Conservation (phyloP, 2,888 invertebrate species). For the Plebejus argus region DNA sequence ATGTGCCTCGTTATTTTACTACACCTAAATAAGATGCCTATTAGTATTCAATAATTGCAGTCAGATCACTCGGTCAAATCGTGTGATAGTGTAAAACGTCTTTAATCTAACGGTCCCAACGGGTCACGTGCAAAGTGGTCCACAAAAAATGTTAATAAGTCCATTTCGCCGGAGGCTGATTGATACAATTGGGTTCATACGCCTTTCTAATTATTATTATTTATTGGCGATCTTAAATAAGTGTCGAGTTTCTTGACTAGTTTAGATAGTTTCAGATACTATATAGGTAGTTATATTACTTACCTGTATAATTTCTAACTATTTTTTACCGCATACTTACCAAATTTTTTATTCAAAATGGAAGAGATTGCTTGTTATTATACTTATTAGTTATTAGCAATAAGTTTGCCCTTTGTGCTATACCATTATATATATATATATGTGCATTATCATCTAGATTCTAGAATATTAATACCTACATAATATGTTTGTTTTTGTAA, state of each 20-base stretch:
- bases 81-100: neutral
- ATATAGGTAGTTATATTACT: neutral
- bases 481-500: too few relatives aligned
- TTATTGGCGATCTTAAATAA: neutral
- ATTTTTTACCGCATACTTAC: too few relatives aligned
- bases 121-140: conserved; percentile 8
- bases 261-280: neutral
- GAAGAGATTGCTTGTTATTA: too few relatives aligned
- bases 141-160: conserved; percentile 16
- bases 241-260: neutral
- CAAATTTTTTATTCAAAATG: too few relatives aligned
- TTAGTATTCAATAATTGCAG: conserved; percentile 7
- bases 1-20: too few relatives aligned
- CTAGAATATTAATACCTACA: too few relatives aligned
- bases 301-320: too few relatives aligned
- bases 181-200: conserved; percentile 1
- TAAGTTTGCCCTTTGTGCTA: too few relatives aligned
- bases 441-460: too few relatives aligned
- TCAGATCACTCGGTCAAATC: neutral
- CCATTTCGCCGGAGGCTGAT: conserved; percentile 13
- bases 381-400: too few relatives aligned
- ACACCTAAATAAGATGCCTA: too few relatives aligned
- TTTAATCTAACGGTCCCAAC: conserved; percentile 17
- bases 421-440: too few relatives aligned
- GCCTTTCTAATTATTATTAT: neutral